Evolutionary conservation across 2,113 vertebrate species (phyloP).

Genomic region (Columbina picui): DNA sequence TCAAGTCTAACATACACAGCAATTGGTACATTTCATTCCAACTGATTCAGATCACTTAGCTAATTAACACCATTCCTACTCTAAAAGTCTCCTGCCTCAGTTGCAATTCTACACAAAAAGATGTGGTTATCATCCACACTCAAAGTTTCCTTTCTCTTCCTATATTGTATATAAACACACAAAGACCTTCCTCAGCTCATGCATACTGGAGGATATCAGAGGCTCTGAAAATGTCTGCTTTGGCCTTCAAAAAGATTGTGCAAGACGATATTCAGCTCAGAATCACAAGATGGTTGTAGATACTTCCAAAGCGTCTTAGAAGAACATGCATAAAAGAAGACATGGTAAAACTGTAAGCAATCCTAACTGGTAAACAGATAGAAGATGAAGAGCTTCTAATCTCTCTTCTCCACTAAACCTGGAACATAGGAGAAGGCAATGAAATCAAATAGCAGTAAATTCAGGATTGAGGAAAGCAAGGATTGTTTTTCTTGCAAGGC

Average conservation of each 20-base stretch:
- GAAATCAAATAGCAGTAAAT: neutral
- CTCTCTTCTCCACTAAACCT: neutral
- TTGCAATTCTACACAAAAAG: neutral
- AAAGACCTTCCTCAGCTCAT: neutral
- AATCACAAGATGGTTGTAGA: neutral
- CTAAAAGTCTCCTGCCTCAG: neutral
- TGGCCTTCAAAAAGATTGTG: neutral
- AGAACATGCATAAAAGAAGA: neutral
- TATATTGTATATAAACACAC: neutral
- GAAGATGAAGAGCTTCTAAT: neutral
- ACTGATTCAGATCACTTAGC: neutral
- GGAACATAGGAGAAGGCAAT: neutral
- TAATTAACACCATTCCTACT: neutral
- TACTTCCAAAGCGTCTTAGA: neutral
- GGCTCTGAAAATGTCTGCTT: neutral
- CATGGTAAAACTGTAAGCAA: neutral
- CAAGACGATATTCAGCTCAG: neutral
- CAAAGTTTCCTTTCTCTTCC: neutral
- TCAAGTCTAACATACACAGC: neutral
- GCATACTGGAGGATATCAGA: neutral
- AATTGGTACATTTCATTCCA: neutral
- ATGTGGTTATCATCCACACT: neutral
- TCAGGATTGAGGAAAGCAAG: neutral
- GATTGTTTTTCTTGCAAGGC: neutral
- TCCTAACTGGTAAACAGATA: neutral